A percentile compares a stretch with the other conserved stretches of the same genome.
phyloP scores from a whole-genome alignment of 1,140 invertebrate genomes.

The Drosophila kohkoa region DNA sequence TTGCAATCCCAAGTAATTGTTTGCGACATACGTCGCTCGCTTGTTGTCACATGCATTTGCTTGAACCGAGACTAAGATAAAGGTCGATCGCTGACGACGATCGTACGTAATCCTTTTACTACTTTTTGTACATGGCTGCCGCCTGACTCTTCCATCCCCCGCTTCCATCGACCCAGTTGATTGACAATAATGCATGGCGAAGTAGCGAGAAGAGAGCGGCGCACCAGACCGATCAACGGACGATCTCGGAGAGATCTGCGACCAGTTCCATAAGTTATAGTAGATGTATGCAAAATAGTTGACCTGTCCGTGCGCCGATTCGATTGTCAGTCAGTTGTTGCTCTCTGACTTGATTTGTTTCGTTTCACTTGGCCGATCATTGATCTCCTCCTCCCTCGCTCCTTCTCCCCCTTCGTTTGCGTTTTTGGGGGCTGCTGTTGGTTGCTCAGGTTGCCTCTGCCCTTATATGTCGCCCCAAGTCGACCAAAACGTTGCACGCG shows the following conservation, averaged over 20 bases:
- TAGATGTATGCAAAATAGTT: slow-evolving; percentile 84
- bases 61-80: slow-evolving; percentile 57
- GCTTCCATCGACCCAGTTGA: slow-evolving; percentile 59
- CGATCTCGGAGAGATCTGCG: neutral
- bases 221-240: slow-evolving; percentile 7
- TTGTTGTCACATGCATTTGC: slow-evolving; percentile 74
- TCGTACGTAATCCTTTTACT: slow-evolving; percentile 76
- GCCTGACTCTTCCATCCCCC: slow-evolving; percentile 12
- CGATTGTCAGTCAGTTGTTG: slow-evolving; percentile 81
- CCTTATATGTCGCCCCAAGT: slow-evolving; percentile 74
- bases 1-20: slow-evolving; percentile 83
- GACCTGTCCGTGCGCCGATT: slow-evolving; percentile 79
- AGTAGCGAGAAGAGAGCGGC: slow-evolving; percentile 60
- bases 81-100: slow-evolving; percentile 63
- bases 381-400: neutral
- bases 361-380: slow-evolving; percentile 76
- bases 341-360: slow-evolving; percentile 81
- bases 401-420: slow-evolving; percentile 5
- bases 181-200: slow-evolving; percentile 84
- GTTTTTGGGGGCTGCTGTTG: slow-evolving; percentile 17
- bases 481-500: slow-evolving; percentile 62
- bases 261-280: slow-evolving; percentile 21
- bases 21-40: slow-evolving; percentile 83
- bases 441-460: slow-evolving; percentile 54
- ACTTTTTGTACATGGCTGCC: slow-evolving; percentile 57